Evolutionary conservation across 2,113 vertebrate genomes (phyloP).

Genomic region (cattle (Bos taurus)): DNA sequence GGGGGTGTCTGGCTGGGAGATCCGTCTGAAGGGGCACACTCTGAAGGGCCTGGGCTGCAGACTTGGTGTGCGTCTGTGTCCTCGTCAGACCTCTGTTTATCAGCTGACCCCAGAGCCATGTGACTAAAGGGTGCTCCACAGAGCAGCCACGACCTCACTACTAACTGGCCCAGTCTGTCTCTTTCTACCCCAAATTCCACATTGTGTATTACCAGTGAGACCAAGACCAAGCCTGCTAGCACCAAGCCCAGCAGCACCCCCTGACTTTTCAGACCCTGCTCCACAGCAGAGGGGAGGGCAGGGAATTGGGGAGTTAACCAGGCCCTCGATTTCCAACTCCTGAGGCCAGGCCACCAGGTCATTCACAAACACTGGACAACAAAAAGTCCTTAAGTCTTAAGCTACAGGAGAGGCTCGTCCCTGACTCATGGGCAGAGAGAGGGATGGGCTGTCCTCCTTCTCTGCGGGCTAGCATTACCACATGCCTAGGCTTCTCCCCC

Average conservation of each 20-base stretch:
- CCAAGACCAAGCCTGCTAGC: not conserved
- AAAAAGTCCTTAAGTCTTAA: not conserved
- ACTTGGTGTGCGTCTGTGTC: not conserved
- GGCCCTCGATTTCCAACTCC: not conserved
- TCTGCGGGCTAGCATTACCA: not conserved
- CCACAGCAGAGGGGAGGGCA: too few relatives aligned
- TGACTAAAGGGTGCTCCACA: too few relatives aligned
- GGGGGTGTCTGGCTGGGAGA: not conserved
- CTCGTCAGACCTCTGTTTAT: accelerated
- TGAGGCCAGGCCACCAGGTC: not conserved
- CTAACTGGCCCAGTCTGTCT: not conserved
- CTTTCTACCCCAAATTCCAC: not conserved
- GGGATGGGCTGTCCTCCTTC: not conserved
- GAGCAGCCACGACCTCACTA: not conserved
- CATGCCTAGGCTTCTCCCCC: not conserved
- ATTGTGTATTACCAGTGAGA: too few relatives aligned
- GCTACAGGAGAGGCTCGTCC: not conserved
- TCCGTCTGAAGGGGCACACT: not conserved
- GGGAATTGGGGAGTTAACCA: not conserved
- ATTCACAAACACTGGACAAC: not conserved
- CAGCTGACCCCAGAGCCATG: not conserved
- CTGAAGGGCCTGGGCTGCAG: not conserved
- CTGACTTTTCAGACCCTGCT: not conserved
- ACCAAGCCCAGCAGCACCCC: not conserved
- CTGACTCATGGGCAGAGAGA: not conserved